Percentiles rank a stretch among this genome's conserved stretches.
Evolutionary conservation across 1,140 invertebrate species (phyloP).

Genomic region (Antheraea pernyi): DNA sequence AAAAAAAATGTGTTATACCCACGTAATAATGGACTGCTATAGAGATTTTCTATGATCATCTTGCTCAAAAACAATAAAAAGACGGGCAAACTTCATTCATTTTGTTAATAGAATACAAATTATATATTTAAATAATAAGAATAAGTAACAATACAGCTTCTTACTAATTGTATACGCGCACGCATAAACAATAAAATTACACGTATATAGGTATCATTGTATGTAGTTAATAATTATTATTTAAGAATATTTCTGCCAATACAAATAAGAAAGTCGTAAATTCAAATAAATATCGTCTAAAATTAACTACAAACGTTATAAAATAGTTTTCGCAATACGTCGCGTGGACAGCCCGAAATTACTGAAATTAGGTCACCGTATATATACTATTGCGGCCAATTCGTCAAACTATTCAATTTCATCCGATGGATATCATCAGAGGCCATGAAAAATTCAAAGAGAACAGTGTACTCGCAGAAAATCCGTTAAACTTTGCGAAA

Average conservation of each 20-base stretch:
- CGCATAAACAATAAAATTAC: no score
- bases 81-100: no score
- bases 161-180: no score
- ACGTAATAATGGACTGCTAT: no score
- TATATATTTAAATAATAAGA: no score
- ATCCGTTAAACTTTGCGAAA: slow-evolving; percentile 21
- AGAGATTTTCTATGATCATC: no score
- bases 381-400: slow-evolving; percentile 15
- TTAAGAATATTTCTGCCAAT: neutral
- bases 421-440: neutral
- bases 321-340: slow-evolving; percentile 32
- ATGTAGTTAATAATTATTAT: neutral
- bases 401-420: neutral
- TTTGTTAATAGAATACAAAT: no score
- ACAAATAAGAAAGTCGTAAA: neutral
- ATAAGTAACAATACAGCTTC: no score
- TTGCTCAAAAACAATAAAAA: no score
- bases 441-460: neutral
- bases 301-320: slow-evolving; percentile 9
- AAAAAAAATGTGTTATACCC: no score
- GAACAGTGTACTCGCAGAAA: neutral
- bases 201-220: no score
- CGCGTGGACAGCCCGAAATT: slow-evolving; percentile 46
- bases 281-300: neutral
- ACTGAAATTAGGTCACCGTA: slow-evolving; percentile 52